Conservation (phyloP, 2,113 vertebrate species). For the Tylochromis polylepis region DNA sequence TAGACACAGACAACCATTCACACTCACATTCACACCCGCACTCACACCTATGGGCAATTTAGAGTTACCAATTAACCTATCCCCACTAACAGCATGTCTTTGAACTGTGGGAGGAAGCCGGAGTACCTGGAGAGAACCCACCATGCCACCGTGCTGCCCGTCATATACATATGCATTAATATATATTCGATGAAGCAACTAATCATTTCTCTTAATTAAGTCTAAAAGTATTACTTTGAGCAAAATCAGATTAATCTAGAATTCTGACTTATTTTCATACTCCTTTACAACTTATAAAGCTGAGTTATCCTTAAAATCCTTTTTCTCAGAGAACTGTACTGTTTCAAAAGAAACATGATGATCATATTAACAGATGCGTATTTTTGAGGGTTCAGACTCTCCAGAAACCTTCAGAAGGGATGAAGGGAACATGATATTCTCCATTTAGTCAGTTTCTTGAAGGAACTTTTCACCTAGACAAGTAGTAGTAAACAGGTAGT, state of each 20-base stretch:
- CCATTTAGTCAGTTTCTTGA: background rate
- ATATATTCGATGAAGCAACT: background rate
- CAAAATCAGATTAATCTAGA: background rate
- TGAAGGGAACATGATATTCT: background rate
- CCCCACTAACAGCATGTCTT: too few species aligned
- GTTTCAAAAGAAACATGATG: background rate
- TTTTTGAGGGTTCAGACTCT: background rate
- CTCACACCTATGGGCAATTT: too few species aligned
- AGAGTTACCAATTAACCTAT: too few species aligned
- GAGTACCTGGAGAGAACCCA: too few species aligned
- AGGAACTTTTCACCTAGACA: background rate
- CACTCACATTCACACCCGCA: too few species aligned
- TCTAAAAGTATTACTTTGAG: background rate
- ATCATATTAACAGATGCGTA: background rate
- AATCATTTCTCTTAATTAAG: background rate
- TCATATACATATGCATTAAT: too few species aligned
- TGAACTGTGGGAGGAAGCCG: too few species aligned
- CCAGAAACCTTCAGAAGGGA: background rate
- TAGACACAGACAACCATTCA: too few species aligned
- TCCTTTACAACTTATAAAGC: background rate
- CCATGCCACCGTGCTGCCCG: too few species aligned
- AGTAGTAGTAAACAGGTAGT: background rate
- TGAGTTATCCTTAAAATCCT: background rate
- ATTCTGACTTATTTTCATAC: background rate
- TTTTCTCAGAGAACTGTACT: background rate